These are phyloP conservation scores for Pagrus major DNA, from an alignment of 2,113 vertebrate species.

Conservation along the genomic window DNA sequence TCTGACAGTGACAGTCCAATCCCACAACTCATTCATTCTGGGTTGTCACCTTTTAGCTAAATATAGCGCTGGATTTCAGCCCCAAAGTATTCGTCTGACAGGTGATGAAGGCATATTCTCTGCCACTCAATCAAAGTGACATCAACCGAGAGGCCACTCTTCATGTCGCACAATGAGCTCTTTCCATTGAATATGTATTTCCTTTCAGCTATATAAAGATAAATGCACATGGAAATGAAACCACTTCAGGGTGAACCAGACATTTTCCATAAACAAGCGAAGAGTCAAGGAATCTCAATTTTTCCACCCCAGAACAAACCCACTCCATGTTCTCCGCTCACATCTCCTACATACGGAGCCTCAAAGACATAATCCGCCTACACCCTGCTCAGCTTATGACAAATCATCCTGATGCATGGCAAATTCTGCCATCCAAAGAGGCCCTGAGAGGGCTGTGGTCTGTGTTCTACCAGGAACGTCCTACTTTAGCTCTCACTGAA, in stretches of 20 bases:
- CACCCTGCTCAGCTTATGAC: constrained; percentile 42
- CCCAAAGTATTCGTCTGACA: constrained; percentile 46
- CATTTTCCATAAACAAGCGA: constrained; percentile 1
- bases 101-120: constrained; percentile 59
- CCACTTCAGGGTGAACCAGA: not conserved
- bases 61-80: constrained; percentile 49
- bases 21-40: constrained; percentile 51
- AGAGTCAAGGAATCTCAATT: constrained; percentile 12
- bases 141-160: not conserved
- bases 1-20: constrained; percentile 40
- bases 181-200: constrained; percentile 10
- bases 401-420: constrained; percentile 39
- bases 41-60: constrained; percentile 65
- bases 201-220: not conserved
- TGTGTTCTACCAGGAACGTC: constrained; percentile 3
- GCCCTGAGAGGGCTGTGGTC: constrained; percentile 5
- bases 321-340: constrained; percentile 22
- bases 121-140: constrained; percentile 49
- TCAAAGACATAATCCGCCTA: constrained; percentile 60
- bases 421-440: constrained; percentile 31
- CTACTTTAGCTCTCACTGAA: constrained; percentile 20
- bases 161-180: constrained; percentile 1
- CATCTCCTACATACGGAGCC: constrained; percentile 21
- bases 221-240: constrained; percentile 3
- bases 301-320: constrained; percentile 42